Evolutionary conservation across 2,113 vertebrate species (phyloP).

Genomic region (Tichodroma muraria): DNA sequence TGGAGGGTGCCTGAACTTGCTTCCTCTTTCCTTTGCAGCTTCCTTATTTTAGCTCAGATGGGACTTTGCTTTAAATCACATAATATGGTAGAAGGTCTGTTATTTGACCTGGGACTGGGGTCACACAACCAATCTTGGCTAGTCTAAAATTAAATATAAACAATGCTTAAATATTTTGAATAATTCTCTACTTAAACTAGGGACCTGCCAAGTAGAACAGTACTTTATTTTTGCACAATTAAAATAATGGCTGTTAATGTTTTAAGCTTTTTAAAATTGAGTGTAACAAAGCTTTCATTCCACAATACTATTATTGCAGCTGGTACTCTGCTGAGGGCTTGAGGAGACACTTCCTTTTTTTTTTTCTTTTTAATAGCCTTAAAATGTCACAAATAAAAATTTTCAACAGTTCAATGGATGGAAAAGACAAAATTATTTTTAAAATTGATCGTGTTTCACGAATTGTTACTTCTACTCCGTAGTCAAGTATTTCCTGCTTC

Average conservation of each 20-base stretch:
- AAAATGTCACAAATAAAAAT: background rate
- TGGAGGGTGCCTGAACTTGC: slow-evolving; percentile 21
- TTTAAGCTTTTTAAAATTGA: slow-evolving; percentile 16
- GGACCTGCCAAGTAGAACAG: slow-evolving; percentile 11
- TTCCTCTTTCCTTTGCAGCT: slow-evolving; percentile 61
- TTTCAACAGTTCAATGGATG: slow-evolving; percentile 32
- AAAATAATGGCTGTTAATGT: background rate
- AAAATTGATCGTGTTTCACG: background rate
- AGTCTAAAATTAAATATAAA: slow-evolving; percentile 53
- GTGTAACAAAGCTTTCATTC: slow-evolving; percentile 17
- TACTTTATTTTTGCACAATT: background rate
- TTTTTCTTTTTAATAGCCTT: slow-evolving; percentile 50
- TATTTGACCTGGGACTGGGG: slow-evolving; percentile 43
- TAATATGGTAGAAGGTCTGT: slow-evolving; percentile 39
- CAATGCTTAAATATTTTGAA: background rate
- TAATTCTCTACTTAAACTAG: slow-evolving; percentile 7
- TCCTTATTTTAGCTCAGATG: slow-evolving; percentile 58
- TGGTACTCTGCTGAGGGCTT: background rate
- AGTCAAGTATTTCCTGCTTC: background rate
- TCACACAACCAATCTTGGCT: slow-evolving; percentile 7
- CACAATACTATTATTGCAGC: slow-evolving; percentile 32
- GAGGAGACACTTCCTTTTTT: slow-evolving; percentile 50
- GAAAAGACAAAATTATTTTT: background rate
- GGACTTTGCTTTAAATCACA: slow-evolving; percentile 32
- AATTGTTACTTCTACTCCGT: background rate